These are phyloP conservation scores for Crossaster papposus DNA, from an alignment of 53 echinoderm and acorn worm species.

Conservation along the genomic window DNA sequence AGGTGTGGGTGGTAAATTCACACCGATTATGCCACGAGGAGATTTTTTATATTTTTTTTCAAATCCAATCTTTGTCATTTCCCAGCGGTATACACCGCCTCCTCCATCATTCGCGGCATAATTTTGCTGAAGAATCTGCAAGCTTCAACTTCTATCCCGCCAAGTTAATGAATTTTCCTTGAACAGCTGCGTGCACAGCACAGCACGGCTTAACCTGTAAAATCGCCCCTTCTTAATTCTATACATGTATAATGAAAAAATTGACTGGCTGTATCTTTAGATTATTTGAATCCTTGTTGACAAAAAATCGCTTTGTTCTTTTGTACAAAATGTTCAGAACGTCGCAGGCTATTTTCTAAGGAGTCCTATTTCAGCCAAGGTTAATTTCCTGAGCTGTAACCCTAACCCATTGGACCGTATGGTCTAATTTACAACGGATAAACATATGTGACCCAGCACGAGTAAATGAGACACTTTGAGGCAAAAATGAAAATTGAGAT, in stretches of 20 bases:
- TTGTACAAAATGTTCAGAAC: no score
- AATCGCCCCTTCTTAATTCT: neutral
- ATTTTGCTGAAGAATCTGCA: neutral
- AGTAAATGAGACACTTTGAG: no score
- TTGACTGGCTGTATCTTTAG: neutral
- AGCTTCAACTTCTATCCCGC: neutral
- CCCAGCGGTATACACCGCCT: neutral
- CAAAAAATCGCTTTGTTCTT: no score
- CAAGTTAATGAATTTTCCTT: neutral
- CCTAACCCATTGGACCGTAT: no score
- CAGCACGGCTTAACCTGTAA: neutral
- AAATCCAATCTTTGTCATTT: neutral
- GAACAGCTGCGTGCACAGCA: neutral
- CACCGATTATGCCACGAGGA: neutral
- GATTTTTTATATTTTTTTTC: neutral
- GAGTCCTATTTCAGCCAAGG: no score
- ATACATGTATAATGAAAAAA: slow-evolving; percentile 9
- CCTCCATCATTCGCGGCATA: neutral
- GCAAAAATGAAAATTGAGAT: no score
- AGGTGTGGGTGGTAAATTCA: neutral
- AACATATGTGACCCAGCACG: no score
- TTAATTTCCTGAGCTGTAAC: no score
- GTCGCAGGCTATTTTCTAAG: no score
- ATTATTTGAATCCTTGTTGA: no score
- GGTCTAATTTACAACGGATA: no score